Conservation (phyloP, 1,140 invertebrate genomes). For the Capitella teleta region DNA sequence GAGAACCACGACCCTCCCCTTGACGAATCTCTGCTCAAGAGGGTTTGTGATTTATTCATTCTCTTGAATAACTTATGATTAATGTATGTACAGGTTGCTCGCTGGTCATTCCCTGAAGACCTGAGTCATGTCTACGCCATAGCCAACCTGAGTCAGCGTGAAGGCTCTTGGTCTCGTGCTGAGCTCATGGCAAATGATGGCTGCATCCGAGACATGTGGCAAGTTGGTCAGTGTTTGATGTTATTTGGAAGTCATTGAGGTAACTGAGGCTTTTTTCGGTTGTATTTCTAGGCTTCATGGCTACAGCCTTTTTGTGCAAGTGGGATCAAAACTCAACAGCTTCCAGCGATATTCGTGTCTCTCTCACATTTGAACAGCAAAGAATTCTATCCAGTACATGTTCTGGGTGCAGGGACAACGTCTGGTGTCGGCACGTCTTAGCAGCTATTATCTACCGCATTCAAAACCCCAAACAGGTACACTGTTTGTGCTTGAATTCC, state of each 20-base stretch:
- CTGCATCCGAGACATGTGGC: constrained; percentile 8
- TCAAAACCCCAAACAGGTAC: constrained; percentile 2
- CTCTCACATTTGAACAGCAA: constrained; percentile 10
- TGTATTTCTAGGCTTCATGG: constrained; percentile 9
- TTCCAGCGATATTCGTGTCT: constrained; percentile 8
- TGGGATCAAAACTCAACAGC: neutral
- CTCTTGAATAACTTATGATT: neutral
- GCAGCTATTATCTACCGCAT: constrained; percentile 10
- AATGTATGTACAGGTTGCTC: constrained; percentile 6
- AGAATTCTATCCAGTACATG: constrained; percentile 9
- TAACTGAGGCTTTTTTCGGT: neutral
- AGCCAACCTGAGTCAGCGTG: constrained; percentile 3
- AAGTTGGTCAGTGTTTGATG: constrained; percentile 11
- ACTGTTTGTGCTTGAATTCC: neutral
- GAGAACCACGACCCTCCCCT: constrained; percentile 7
- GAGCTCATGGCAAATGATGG: constrained; percentile 1
- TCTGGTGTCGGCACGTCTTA: constrained; percentile 10
- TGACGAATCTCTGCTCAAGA: constrained; percentile 9
- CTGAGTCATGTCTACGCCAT: constrained; percentile 2
- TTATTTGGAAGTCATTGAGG: neutral
- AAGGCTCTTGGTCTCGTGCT: constrained; percentile 2
- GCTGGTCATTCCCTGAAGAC: constrained; percentile 10
- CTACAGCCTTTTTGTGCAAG: constrained; percentile 9
- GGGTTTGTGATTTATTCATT: neutral
- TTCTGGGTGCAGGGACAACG: constrained; percentile 8